These are phyloP conservation scores for Salvelinus alpinus DNA, from an alignment of 2,113 vertebrate genomes.

Conservation along the genomic window DNA sequence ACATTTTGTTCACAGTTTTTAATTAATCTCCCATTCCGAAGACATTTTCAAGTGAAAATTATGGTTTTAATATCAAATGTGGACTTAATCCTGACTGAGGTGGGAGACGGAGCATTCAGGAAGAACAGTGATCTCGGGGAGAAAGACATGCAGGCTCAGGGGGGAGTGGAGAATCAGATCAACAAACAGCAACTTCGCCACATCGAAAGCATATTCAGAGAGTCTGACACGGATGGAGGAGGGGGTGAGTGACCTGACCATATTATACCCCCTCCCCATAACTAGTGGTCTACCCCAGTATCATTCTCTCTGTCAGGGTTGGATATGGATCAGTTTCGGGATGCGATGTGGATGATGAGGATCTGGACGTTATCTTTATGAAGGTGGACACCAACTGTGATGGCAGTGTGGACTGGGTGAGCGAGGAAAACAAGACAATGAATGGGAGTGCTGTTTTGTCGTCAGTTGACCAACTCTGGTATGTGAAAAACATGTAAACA, in stretches of 20 bases:
- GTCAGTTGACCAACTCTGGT: not conserved
- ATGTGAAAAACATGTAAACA: not conserved
- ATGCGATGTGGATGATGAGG: constrained; percentile 47
- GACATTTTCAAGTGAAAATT: too few species aligned
- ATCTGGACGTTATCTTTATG: constrained; percentile 49
- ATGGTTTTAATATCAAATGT: too few species aligned
- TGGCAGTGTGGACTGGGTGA: constrained; percentile 47
- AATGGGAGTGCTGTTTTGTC: too few species aligned
- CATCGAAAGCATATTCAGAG: not conserved
- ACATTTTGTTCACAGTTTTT: too few species aligned
- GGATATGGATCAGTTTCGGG: constrained; percentile 43
- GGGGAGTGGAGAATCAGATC: not conserved
- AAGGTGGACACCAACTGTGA: constrained; percentile 25
- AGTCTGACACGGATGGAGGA: not conserved
- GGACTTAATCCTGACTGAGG: too few species aligned
- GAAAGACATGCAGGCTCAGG: not conserved
- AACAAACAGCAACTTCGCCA: not conserved
- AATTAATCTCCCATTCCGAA: too few species aligned
- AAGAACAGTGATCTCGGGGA: too few species aligned
- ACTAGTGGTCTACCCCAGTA: too few species aligned
- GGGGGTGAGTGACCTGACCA: not conserved
- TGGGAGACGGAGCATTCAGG: too few species aligned
- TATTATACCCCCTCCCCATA: too few species aligned
- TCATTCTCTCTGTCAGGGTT: constrained; percentile 7
- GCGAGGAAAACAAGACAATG: not conserved